A percentile compares a stretch with the other conserved stretches of the same genome.
Evolutionary conservation across 1,140 invertebrate genomes (phyloP).

Genomic region (Anadara kagoshimensis): DNA sequence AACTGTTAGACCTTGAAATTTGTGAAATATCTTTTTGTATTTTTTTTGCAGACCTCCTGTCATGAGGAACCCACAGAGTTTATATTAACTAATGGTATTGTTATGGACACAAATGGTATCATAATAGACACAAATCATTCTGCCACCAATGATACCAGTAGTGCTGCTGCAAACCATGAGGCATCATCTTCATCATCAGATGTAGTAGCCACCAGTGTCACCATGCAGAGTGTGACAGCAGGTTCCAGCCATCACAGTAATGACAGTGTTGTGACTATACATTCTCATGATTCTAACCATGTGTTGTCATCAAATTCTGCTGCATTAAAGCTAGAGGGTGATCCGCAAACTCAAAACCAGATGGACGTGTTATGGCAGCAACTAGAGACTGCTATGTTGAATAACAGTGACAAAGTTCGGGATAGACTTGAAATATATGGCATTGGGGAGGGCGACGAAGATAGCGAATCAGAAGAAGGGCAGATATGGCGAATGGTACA

Average conservation of each 20-base stretch:
- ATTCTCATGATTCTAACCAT: conserved; percentile 6
- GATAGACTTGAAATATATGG: conserved; percentile 56
- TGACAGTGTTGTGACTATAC: conserved; percentile 13
- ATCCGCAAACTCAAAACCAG: conserved; percentile 8
- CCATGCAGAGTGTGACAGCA: background rate
- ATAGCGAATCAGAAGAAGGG: conserved; percentile 58
- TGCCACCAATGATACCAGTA: conserved; percentile 38
- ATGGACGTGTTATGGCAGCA: conserved; percentile 50
- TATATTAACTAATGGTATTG: conserved; percentile 42
- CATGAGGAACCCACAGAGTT: conserved; percentile 42
- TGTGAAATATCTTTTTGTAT: background rate
- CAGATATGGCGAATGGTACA: conserved; percentile 62
- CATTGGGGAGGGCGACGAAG: conserved; percentile 52
- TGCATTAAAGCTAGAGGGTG: conserved; percentile 8
- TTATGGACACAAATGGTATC: background rate
- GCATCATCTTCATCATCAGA: conserved; percentile 2
- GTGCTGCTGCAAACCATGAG: background rate
- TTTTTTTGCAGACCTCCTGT: conserved; percentile 54
- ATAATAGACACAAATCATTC: conserved; percentile 46
- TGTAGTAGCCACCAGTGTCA: background rate
- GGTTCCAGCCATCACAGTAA: background rate
- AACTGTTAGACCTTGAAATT: too few species aligned
- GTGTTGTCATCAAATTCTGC: background rate
- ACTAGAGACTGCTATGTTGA: conserved; percentile 50
- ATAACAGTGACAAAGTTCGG: conserved; percentile 35